Percentiles rank a stretch among this genome's conserved stretches.
Conservation (phyloP, 2,797 vertebrate genomes). For the Rousettus madagascariensis region DNA sequence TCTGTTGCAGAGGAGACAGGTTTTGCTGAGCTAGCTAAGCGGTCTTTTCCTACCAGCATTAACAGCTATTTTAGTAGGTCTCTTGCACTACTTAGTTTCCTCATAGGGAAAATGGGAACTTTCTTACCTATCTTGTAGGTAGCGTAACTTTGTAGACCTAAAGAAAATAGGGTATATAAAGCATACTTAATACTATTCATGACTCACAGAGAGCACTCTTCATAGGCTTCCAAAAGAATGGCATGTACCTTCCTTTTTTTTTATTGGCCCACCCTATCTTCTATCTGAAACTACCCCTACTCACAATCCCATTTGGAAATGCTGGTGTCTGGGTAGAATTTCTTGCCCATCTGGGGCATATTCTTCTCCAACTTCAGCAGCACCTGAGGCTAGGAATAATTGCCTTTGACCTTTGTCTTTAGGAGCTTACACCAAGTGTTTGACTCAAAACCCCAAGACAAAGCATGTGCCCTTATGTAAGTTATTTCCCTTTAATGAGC, state of each 20-base stretch:
- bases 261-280: background rate
- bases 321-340: background rate
- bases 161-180: background rate
- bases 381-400: background rate
- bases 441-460: background rate
- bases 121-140: background rate
- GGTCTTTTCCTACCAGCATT: background rate
- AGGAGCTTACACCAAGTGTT: background rate
- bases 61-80: background rate
- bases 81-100: background rate
- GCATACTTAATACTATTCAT: background rate
- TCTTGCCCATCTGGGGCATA: background rate
- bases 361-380: background rate
- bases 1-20: background rate
- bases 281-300: background rate
- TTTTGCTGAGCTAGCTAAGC: background rate
- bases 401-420: background rate
- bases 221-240: background rate
- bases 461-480: background rate
- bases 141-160: background rate
- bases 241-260: background rate
- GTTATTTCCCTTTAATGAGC: background rate
- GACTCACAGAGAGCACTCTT: background rate
- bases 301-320: background rate
- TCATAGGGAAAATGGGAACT: background rate